Conservation (phyloP, 1,140 invertebrate species). For the Aporrectodea caliginosa region DNA sequence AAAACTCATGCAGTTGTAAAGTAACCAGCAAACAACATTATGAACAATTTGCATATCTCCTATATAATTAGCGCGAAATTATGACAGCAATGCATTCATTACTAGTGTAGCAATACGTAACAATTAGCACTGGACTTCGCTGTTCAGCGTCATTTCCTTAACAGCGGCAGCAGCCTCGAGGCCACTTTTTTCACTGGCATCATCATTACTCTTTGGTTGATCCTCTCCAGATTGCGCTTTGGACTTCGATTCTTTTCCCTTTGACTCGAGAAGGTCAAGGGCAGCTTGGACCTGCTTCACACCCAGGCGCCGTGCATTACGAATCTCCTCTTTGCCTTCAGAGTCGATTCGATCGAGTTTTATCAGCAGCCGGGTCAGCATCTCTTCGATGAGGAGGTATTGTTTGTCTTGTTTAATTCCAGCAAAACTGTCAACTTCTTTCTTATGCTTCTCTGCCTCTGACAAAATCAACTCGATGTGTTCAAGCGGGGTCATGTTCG, state of each 20-base stretch:
- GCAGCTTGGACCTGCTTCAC: conserved; percentile 82
- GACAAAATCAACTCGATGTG: conserved; percentile 74
- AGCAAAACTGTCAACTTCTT: conserved; percentile 71
- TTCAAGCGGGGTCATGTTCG: conserved; percentile 66
- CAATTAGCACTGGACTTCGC: background rate
- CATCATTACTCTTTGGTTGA: background rate
- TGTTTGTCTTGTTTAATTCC: conserved; percentile 74
- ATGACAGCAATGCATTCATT: background rate
- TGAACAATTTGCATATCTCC: background rate
- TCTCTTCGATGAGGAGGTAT: conserved; percentile 86
- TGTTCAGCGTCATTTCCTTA: background rate
- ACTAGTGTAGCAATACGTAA: too few species aligned
- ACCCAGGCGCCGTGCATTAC: conserved; percentile 76
- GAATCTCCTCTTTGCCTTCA: conserved; percentile 81
- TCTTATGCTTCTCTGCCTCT: conserved; percentile 73
- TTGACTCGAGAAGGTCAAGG: conserved; percentile 74
- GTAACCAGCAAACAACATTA: too few species aligned
- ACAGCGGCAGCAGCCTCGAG: background rate
- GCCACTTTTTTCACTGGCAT: background rate
- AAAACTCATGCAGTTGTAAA: too few species aligned
- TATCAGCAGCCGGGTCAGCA: conserved; percentile 85
- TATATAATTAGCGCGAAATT: background rate
- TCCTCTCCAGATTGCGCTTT: background rate
- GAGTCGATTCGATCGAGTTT: conserved; percentile 88
- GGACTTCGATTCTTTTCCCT: conserved; percentile 41